Evolutionary conservation across 2,888 invertebrate genomes (phyloP).

Genomic region (Dryocosmus kuriphilus): DNA sequence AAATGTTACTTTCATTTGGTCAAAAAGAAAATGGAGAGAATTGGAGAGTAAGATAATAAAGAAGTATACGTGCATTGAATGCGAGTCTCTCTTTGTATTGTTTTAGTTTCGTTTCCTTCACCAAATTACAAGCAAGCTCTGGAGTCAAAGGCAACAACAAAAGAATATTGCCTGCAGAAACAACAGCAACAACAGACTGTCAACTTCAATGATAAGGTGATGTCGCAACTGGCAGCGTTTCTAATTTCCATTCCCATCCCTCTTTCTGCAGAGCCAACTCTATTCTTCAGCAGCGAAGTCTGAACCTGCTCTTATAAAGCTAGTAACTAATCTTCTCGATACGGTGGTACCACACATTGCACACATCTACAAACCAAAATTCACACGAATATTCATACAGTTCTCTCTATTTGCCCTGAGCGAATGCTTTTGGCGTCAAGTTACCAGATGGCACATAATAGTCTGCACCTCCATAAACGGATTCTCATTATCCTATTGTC

Average conservation of each 20-base stretch:
- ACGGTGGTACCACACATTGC: constrained; percentile 49
- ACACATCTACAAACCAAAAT: background rate
- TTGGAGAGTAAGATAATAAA: constrained; percentile 2
- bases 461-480: constrained; percentile 65
- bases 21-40: background rate
- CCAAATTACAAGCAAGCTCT: background rate
- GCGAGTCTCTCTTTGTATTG: background rate
- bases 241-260: constrained; percentile 60
- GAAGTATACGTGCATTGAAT: background rate
- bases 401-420: constrained; percentile 33
- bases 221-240: background rate
- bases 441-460: constrained; percentile 62
- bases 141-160: background rate
- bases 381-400: background rate
- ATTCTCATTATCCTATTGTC: constrained; percentile 47
- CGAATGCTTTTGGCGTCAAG: constrained; percentile 51
- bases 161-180: background rate
- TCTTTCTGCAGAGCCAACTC: constrained; percentile 48
- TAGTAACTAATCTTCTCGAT: constrained; percentile 65
- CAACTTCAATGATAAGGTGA: background rate
- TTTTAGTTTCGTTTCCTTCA: background rate
- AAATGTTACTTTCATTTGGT: background rate
- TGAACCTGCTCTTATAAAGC: constrained; percentile 59
- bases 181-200: background rate
- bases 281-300: constrained; percentile 46